phyloP scores from a whole-genome alignment of 2,888 invertebrate genomes.

The Masnerella sp. region DNA sequence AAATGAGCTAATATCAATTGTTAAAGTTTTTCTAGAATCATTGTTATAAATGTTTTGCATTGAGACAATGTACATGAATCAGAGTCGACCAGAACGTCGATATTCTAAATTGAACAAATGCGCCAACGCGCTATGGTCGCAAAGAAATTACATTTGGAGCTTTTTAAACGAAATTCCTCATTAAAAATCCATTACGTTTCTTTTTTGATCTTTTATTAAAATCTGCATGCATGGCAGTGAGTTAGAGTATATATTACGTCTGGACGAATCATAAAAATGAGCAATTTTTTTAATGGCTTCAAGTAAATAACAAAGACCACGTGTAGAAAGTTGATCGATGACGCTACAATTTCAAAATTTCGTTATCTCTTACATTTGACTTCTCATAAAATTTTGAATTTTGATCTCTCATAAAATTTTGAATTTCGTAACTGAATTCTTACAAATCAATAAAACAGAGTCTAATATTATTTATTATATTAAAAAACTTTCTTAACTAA shows the following conservation, averaged over 20 bases:
- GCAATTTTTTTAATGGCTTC: conserved; percentile 6
- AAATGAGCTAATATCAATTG: no score
- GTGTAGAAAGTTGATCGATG: background rate
- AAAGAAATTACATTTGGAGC: conserved; percentile 32
- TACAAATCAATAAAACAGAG: no score
- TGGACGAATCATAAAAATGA: conserved; percentile 7
- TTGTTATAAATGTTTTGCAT: no score
- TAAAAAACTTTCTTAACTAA: no score
- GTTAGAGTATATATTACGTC: background rate
- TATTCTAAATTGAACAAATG: conserved; percentile 21
- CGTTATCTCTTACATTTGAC: no score
- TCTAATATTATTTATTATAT: no score
- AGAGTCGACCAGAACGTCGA: conserved; percentile 17
- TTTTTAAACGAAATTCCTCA: conserved; percentile 36
- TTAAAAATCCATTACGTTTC: conserved; percentile 40
- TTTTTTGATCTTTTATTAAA: conserved; percentile 24
- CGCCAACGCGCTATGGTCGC: conserved; percentile 3
- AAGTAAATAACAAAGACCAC: background rate
- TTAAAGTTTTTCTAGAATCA: no score
- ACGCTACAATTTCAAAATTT: background rate
- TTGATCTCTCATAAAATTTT: no score
- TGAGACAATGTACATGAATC: no score
- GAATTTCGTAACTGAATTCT: no score
- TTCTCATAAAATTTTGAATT: no score
- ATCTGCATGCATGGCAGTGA: background rate